These are phyloP conservation scores for Castor canadensis DNA, from an alignment of 2,113 vertebrate genomes.

Conservation along the genomic window DNA sequence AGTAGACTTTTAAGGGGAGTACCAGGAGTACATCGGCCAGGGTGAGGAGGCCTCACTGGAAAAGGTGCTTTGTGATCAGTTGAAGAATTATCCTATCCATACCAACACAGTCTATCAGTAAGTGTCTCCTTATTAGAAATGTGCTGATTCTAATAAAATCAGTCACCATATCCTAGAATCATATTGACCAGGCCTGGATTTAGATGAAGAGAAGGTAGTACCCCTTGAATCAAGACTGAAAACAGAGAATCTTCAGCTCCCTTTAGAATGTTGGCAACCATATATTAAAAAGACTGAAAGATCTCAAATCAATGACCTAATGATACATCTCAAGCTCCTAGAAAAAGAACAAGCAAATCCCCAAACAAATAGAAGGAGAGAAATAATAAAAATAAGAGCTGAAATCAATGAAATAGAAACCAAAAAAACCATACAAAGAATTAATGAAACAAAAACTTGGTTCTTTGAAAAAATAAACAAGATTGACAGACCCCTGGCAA, in stretches of 20 bases:
- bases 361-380: too few species aligned
- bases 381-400: too few species aligned
- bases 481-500: too few species aligned
- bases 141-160: neutral
- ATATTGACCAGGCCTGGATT: neutral
- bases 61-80: neutral
- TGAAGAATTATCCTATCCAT: neutral
- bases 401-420: too few species aligned
- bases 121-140: neutral
- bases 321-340: too few species aligned
- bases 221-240: slow-evolving; percentile 19
- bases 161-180: neutral
- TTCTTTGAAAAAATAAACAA: too few species aligned
- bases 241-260: neutral
- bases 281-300: too few species aligned
- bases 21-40: neutral
- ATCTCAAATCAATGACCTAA: too few species aligned
- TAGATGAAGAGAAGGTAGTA: neutral
- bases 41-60: neutral
- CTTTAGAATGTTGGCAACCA: neutral
- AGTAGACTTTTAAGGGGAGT: neutral
- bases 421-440: too few species aligned
- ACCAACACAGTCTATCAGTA: neutral
- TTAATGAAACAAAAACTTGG: too few species aligned
- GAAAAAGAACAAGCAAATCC: too few species aligned